Evolutionary conservation across 2,113 vertebrate genomes (phyloP).

Genomic region (Hoplias malabaricus): DNA sequence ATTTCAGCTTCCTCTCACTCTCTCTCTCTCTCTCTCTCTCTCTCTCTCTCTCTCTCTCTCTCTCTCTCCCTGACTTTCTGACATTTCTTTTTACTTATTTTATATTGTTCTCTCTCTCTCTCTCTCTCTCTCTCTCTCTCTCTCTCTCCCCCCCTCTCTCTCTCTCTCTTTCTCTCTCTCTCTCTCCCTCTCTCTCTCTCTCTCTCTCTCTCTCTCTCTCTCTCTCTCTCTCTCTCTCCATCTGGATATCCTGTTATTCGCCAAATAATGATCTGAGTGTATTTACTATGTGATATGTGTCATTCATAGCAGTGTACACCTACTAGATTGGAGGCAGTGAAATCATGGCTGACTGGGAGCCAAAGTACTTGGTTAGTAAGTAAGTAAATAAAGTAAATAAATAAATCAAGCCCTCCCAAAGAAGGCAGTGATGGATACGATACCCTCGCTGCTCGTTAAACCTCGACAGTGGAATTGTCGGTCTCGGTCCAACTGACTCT

Average conservation of each 20-base stretch:
- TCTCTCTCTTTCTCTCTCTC: not conserved
- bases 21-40: constrained; percentile 6
- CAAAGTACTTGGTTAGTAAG: no score
- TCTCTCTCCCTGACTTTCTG: not conserved
- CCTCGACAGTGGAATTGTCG: no score
- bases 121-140: not conserved
- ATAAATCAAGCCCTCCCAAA: no score
- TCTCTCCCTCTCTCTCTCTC: no score
- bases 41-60: not conserved
- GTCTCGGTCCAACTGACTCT: no score
- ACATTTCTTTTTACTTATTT: no score
- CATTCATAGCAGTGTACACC: not conserved
- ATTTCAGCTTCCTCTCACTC: constrained; percentile 19
- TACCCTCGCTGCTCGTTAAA: no score
- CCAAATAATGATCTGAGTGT: not conserved
- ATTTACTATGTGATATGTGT: not conserved
- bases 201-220: no score
- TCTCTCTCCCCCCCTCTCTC: not conserved
- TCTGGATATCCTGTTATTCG: no score
- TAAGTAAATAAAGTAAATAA: no score
- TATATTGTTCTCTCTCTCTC: not conserved
- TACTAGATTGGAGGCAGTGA: not conserved
- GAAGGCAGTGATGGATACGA: no score
- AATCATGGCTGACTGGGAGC: not conserved
- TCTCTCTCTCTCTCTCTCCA: no score